Evolutionary conservation across 2,113 vertebrate genomes (phyloP).

Genomic region (Motacilla tschutschensis): DNA sequence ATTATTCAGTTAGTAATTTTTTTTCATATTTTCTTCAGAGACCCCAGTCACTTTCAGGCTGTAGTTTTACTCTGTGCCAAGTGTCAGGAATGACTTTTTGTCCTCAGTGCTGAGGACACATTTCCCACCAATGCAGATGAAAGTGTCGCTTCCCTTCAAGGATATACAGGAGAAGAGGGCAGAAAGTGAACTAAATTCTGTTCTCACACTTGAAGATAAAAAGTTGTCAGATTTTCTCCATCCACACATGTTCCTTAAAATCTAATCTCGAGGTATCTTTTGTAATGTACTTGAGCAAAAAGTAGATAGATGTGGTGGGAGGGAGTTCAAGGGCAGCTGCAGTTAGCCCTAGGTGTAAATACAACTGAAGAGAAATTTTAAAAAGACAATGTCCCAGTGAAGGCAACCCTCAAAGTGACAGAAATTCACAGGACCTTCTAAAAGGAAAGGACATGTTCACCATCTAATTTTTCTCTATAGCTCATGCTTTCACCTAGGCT

Average conservation of each 20-base stretch:
- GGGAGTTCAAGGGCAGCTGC: neutral
- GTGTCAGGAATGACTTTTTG: neutral
- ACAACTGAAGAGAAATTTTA: neutral
- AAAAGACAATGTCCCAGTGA: neutral
- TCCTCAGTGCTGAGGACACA: neutral
- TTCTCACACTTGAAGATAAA: neutral
- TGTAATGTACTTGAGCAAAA: neutral
- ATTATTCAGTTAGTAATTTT: neutral
- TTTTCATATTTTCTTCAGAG: neutral
- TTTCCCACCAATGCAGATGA: neutral
- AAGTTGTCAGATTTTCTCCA: neutral
- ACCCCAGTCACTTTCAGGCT: neutral
- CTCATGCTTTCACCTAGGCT: neutral
- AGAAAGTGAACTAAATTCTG: neutral
- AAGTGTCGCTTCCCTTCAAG: neutral
- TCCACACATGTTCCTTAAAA: neutral
- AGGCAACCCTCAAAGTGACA: neutral
- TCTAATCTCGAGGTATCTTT: neutral
- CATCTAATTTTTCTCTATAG: neutral
- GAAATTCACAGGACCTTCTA: neutral
- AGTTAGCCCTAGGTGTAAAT: neutral
- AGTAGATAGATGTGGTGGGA: neutral
- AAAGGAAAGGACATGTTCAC: neutral
- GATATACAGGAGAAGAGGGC: neutral
- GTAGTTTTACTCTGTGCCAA: conserved; percentile 9